Evolutionary conservation across 2,113 vertebrate species (phyloP).

Genomic region (Aplodontia rufa): DNA sequence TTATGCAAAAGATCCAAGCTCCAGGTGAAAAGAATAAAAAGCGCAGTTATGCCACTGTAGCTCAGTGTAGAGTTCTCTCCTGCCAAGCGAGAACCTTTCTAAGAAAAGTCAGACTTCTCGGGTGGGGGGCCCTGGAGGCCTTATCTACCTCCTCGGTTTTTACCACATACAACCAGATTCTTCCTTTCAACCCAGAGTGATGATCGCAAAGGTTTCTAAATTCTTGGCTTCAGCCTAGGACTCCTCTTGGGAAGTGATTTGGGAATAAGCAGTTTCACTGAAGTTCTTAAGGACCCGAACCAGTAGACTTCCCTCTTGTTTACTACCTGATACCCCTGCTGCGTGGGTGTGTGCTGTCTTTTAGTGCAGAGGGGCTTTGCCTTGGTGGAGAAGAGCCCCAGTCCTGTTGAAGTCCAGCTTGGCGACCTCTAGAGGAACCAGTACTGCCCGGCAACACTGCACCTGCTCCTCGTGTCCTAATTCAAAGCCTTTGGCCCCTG

Average conservation of each 20-base stretch:
- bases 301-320: not conserved
- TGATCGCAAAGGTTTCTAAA: not conserved
- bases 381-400: not conserved
- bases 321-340: not conserved
- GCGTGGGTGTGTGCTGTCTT: not conserved
- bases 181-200: not conserved
- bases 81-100: not conserved
- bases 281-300: not conserved
- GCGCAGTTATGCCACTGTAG: too few relatives aligned
- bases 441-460: not conserved
- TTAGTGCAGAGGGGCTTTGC: not conserved
- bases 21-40: too few relatives aligned
- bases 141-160: rapidly evolving
- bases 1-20: too few relatives aligned
- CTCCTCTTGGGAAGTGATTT: not conserved
- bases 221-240: not conserved
- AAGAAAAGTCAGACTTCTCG: not conserved
- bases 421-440: not conserved
- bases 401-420: too few relatives aligned
- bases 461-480: not conserved
- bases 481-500: not conserved
- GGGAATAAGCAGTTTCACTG: not conserved
- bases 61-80: not conserved
- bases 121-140: not conserved
- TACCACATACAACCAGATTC: not conserved